Evolutionary conservation across 1,140 invertebrate genomes (phyloP).

Genomic region (Cydia pomonella): DNA sequence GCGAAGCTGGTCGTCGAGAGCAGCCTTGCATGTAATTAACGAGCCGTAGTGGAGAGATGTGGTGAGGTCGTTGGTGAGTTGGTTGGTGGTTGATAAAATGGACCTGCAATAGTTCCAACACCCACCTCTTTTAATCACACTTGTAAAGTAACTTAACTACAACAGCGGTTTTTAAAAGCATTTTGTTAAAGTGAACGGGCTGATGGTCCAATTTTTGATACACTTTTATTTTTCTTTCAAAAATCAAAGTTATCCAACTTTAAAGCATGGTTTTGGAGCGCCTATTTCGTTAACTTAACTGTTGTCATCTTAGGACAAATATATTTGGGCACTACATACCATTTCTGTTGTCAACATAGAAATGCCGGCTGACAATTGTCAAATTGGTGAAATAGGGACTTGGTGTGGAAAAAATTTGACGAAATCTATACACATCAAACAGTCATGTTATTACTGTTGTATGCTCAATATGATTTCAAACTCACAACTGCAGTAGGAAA

Average conservation of each 20-base stretch:
- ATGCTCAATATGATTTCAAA: background rate
- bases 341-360: background rate
- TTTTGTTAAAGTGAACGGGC: background rate
- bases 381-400: background rate
- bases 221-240: background rate
- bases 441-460: too few species aligned
- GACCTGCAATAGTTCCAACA: slow-evolving; percentile 80
- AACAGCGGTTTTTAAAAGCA: slow-evolving; percentile 14
- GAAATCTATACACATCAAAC: too few species aligned
- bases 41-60: slow-evolving; percentile 78
- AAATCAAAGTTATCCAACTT: background rate
- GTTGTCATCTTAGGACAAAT: background rate
- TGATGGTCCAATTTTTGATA: background rate
- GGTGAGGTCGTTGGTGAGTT: slow-evolving; percentile 78
- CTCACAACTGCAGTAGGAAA: background rate
- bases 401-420: too few species aligned
- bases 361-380: background rate
- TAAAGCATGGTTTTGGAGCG: too few species aligned
- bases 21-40: slow-evolving; percentile 69
- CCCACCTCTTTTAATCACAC: slow-evolving; percentile 78
- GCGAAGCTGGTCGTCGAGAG: slow-evolving; percentile 59
- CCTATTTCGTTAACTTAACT: background rate
- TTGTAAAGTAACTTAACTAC: slow-evolving; percentile 47
- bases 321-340: background rate
- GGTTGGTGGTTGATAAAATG: slow-evolving; percentile 80